Evolutionary conservation across 2,113 vertebrate genomes (phyloP).

Genomic region (Trinectes maculatus): DNA sequence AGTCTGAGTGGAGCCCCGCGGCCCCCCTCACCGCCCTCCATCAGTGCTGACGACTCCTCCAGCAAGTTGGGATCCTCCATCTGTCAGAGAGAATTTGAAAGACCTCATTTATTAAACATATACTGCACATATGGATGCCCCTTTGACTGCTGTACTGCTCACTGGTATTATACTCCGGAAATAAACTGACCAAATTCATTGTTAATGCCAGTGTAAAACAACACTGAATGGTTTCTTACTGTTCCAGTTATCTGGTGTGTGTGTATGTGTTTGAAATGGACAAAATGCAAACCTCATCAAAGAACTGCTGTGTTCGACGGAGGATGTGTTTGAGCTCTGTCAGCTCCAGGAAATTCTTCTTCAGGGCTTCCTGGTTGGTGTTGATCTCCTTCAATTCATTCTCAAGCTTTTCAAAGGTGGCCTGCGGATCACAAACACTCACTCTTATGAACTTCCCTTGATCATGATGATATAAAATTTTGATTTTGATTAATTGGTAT

Average conservation of each 20-base stretch:
- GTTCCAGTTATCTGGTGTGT: neutral
- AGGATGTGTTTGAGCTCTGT: constrained; percentile 98
- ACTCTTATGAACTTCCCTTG: neutral
- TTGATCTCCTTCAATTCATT: constrained; percentile 99
- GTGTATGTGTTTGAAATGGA: neutral
- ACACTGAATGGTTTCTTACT: neutral
- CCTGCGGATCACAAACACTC: constrained; percentile 68
- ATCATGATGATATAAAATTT: neutral
- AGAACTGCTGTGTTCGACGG: constrained; percentile 97
- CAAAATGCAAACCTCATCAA: constrained; percentile 90
- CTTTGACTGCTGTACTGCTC: neutral
- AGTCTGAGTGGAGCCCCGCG: constrained; percentile 93
- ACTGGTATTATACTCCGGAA: neutral
- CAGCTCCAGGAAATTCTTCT: constrained; percentile 97
- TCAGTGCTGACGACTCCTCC: constrained; percentile 95
- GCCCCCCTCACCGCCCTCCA: constrained; percentile 95
- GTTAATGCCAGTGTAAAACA: neutral
- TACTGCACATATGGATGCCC: neutral
- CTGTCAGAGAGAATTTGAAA: constrained; percentile 84
- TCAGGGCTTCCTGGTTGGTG: constrained; percentile 98
- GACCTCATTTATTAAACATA: neutral
- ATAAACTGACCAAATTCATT: neutral
- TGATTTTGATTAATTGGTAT: too few species aligned
- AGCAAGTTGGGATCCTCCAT: constrained; percentile 99
- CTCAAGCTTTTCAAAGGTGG: constrained; percentile 98